Evolutionary conservation across 2,888 invertebrate genomes (phyloP), one percentile per base, ranked within the genome.

Genomic region (Ceramica pisi): DNA sequence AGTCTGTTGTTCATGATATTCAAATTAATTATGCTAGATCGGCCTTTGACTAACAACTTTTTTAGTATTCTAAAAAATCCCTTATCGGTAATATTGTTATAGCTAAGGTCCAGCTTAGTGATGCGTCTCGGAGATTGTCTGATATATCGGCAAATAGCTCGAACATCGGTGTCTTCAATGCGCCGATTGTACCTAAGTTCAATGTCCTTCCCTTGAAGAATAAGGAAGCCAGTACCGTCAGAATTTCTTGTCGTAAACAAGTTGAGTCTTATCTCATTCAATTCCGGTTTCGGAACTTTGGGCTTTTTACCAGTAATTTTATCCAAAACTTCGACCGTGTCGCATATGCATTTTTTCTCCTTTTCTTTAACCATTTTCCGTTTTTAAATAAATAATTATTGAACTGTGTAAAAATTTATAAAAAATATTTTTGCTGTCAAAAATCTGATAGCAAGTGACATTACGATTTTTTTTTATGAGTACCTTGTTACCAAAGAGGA

Each of bases 1-100:
- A 97, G 88, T 60, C 96, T 90, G 79, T 97, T 97, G 67, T 96
- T 96, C 93, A 96, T 96, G 1, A 97, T 85, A 86, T 97, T 97
- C 26, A 97, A 83, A 80, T 97, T 94, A 1, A 91, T 84, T 0
- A 97, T 74, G 69, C 96, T 94, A 0, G 97, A 96, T 64, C 94
- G 86, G 0, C 91, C 89, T 87, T 96, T 92, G 0, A 94, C 83
- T 1, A 97, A 90, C 9, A 95, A 88, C 23, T 92, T 90, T 82
- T 96, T 94, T 5, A 95, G 80, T 16, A 96, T 80, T 73, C 92
- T 94, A 57, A 88, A 88, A 31, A 97, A 93, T 0, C 97, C 97
- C 21, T 75, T 75, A 76, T 97, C 96, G 0, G 96, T 96, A 14
- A 97, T 96, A 60, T 94, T 84, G 77, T 97, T 97, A 83, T 97